Conservation (phyloP, 2,888 invertebrate species). For the Alloplasta piceator region DNA sequence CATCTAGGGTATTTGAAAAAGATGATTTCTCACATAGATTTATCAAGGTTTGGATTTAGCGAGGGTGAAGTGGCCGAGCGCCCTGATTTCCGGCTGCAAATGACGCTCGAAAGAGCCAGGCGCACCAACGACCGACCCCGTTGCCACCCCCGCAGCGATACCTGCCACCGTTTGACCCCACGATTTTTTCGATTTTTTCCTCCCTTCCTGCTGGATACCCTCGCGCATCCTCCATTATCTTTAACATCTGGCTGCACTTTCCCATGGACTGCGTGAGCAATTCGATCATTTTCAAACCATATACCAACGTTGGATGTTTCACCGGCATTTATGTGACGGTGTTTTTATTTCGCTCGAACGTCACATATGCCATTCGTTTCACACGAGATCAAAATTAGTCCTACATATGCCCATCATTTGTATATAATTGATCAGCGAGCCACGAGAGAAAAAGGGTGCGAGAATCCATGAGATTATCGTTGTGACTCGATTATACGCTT, state of each 20-base stretch:
- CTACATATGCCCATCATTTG: slow-evolving; percentile 7
- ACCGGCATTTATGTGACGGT: slow-evolving; percentile 25
- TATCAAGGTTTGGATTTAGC: slow-evolving; percentile 20
- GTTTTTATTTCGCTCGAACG: slow-evolving; percentile 72
- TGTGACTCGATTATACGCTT: not conserved
- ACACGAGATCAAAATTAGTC: slow-evolving; percentile 74
- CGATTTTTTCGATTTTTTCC: slow-evolving; percentile 72
- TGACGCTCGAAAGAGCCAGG: slow-evolving; percentile 66
- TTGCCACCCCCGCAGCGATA: slow-evolving; percentile 71
- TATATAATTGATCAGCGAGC: not conserved
- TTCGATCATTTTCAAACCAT: slow-evolving; percentile 72
- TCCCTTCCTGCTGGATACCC: slow-evolving; percentile 44
- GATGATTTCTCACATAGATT: not conserved
- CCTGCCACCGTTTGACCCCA: slow-evolving; percentile 73
- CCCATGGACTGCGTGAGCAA: slow-evolving; percentile 78
- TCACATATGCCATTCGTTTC: slow-evolving; percentile 80
- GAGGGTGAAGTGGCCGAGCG: slow-evolving; percentile 3
- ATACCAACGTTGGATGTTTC: slow-evolving; percentile 52
- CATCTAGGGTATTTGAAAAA: slow-evolving; percentile 5
- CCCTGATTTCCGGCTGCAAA: slow-evolving; percentile 72
- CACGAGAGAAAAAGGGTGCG: slow-evolving; percentile 5
- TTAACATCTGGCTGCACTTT: slow-evolving; percentile 79
- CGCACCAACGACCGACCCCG: not conserved
- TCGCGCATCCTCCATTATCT: slow-evolving; percentile 68
- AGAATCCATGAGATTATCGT: slow-evolving; percentile 8